Percentiles rank a stretch among this genome's conserved stretches.
phyloP scores from a whole-genome alignment of 2,113 vertebrate genomes.

The Mionectes macconnelli region DNA sequence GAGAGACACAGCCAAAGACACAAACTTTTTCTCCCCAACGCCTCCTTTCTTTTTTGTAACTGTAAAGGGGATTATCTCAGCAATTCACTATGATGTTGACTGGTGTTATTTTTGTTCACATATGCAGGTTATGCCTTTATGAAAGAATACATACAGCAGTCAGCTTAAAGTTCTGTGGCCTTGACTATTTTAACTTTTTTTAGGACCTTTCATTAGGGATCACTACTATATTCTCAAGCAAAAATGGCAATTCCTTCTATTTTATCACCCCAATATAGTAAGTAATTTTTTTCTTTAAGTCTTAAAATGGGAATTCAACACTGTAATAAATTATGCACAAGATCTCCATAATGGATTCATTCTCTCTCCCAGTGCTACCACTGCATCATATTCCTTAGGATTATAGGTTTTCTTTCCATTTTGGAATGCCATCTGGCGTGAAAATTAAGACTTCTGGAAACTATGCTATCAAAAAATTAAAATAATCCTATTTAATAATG shows the following conservation, averaged over 20 bases:
- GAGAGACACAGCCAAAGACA: not conserved
- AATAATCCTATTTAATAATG: not conserved
- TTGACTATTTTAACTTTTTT: not conserved
- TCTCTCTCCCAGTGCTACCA: not conserved
- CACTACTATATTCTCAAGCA: not conserved
- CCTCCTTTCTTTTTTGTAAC: not conserved
- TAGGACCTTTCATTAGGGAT: not conserved
- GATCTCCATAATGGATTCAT: not conserved
- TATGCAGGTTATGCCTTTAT: not conserved
- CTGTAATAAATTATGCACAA: not conserved
- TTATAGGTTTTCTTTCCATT: not conserved
- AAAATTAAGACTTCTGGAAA: not conserved
- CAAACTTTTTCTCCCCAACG: not conserved
- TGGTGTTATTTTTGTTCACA: not conserved
- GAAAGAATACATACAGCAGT: not conserved
- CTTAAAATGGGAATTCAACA: not conserved
- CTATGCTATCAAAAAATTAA: not conserved
- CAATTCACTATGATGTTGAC: not conserved
- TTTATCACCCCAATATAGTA: not conserved
- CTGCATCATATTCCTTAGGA: not conserved
- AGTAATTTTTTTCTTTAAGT: not conserved
- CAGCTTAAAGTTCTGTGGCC: not conserved
- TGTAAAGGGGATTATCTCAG: not conserved
- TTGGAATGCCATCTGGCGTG: not conserved
- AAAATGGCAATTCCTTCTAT: not conserved